These are phyloP conservation scores for Oreortyx pictus DNA, from an alignment of 2,797 vertebrate genomes.

Conservation along the genomic window DNA sequence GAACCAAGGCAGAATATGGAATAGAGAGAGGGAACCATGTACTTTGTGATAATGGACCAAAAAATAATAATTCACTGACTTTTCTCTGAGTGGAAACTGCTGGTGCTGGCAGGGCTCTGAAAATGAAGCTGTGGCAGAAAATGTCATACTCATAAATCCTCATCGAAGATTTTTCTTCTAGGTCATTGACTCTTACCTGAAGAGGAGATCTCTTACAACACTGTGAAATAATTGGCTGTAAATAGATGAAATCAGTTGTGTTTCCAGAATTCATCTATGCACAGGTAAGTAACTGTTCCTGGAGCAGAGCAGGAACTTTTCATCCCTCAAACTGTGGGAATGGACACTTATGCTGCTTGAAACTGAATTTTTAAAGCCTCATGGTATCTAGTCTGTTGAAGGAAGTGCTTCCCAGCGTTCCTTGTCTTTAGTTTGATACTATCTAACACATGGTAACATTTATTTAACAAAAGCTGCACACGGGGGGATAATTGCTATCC, in stretches of 20 bases:
- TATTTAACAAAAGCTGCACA: not conserved
- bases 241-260: not conserved
- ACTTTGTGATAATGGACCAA: not conserved
- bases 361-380: not conserved
- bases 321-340: not conserved
- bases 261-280: not conserved
- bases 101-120: not conserved
- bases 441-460: not conserved
- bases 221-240: not conserved
- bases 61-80: not conserved
- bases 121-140: not conserved
- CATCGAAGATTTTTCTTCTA: not conserved
- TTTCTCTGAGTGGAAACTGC: not conserved
- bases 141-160: not conserved
- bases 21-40: not conserved
- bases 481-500: rapidly evolving
- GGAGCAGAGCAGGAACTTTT: constrained; percentile 1
- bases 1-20: not conserved
- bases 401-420: not conserved
- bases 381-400: not conserved
- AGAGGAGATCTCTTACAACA: not conserved
- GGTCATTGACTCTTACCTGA: not conserved
- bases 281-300: not conserved
- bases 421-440: not conserved
- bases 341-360: not conserved